Evolutionary conservation across 2,113 vertebrate species (phyloP).

Genomic region (Ceyx melanurus): DNA sequence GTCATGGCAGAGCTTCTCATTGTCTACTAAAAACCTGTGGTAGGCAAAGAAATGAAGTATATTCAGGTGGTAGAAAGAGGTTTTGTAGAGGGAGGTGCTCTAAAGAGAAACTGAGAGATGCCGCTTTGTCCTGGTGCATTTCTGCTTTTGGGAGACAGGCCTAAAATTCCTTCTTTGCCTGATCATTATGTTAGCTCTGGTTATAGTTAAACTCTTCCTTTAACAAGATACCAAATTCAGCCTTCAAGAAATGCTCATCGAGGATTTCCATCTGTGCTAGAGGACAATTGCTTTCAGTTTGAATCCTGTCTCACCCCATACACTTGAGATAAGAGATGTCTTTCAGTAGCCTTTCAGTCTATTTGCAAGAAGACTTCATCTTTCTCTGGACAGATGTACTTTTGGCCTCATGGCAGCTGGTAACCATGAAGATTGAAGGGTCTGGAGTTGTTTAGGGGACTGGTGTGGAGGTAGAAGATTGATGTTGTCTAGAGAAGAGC

Average conservation of each 20-base stretch:
- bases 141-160: background rate
- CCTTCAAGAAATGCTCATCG: background rate
- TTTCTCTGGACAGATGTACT: background rate
- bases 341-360: background rate
- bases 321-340: background rate
- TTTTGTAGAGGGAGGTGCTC: background rate
- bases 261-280: background rate
- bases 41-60: background rate
- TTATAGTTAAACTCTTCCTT: slow-evolving; percentile 23
- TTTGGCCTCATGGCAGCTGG: background rate
- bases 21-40: background rate
- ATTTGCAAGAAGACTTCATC: background rate
- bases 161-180: background rate
- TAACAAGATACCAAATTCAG: background rate
- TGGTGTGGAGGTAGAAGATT: background rate
- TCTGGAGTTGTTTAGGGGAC: background rate
- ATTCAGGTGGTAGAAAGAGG: background rate
- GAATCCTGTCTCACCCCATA: background rate
- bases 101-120: background rate
- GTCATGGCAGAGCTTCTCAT: background rate
- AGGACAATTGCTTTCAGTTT: background rate
- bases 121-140: background rate
- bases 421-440: background rate
- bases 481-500: background rate
- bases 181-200: background rate